These are phyloP conservation scores for Lycodopsis pacificus DNA, from an alignment of 2,797 vertebrate species.

Conservation along the genomic window DNA sequence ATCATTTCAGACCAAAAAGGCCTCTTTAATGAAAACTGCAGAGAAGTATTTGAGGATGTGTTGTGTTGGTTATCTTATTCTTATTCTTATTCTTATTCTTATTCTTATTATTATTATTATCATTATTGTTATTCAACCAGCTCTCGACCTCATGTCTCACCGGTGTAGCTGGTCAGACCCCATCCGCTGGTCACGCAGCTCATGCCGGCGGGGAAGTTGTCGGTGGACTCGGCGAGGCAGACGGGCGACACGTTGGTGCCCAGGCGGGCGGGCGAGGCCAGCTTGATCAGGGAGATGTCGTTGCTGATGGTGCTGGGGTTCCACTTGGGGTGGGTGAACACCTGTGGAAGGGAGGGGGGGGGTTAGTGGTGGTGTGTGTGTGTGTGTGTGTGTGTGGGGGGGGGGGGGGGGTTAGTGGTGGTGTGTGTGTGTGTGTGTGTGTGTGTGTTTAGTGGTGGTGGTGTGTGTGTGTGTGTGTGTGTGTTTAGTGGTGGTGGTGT, in stretches of 20 bases:
- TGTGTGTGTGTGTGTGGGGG: too few relatives aligned
- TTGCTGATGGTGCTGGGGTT: constrained; percentile 81
- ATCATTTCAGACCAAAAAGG: background rate
- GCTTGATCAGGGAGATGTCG: constrained; percentile 87
- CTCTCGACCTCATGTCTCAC: constrained; percentile 37
- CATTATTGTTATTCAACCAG: background rate
- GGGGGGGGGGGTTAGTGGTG: rapidly evolving
- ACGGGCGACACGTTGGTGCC: constrained; percentile 74
- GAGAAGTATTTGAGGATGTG: too few relatives aligned
- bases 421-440: too few relatives aligned
- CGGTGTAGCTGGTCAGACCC: constrained; percentile 81
- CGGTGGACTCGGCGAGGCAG: constrained; percentile 74
- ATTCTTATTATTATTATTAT: too few relatives aligned
- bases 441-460: too few relatives aligned
- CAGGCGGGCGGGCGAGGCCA: constrained; percentile 75
- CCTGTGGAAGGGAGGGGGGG: constrained; percentile 63
- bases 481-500: too few relatives aligned
- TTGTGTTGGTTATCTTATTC: too few relatives aligned
- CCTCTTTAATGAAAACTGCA: background rate
- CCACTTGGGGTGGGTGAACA: constrained; percentile 86
- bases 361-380: background rate
- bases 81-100: too few relatives aligned
- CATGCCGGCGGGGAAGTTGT: constrained; percentile 75
- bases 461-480: too few relatives aligned
- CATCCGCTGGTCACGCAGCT: constrained; percentile 83